Conservation (phyloP, 2,797 vertebrate genomes). For the Poeciliopsis gracilis region DNA sequence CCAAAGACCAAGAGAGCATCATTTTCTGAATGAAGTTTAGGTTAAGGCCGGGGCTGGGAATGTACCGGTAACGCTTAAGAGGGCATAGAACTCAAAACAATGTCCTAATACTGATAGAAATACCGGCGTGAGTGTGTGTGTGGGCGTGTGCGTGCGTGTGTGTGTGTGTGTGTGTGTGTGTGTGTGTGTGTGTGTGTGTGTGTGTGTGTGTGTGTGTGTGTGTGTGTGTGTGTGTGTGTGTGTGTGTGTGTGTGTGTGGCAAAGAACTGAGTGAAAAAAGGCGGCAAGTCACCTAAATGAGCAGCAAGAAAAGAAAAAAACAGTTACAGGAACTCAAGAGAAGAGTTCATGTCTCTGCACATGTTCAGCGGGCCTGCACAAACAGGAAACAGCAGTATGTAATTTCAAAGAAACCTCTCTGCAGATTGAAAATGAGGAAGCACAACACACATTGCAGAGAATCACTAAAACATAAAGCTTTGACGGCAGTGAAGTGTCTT, state of each 20-base stretch:
- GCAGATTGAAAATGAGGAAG: slow-evolving; percentile 41
- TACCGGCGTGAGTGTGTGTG: neutral
- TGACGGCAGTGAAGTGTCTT: neutral
- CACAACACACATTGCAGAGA: neutral
- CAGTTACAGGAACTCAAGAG: slow-evolving; percentile 56
- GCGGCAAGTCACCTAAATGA: slow-evolving; percentile 33
- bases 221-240: neutral
- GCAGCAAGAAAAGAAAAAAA: slow-evolving; percentile 13
- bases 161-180: neutral
- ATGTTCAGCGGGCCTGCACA: slow-evolving; percentile 25
- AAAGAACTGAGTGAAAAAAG: slow-evolving; percentile 16
- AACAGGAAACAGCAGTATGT: slow-evolving; percentile 56
- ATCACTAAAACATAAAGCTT: neutral
- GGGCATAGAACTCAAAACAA: neutral
- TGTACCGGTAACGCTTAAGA: neutral
- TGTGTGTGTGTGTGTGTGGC: neutral
- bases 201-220: too few relatives aligned
- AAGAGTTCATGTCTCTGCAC: slow-evolving; percentile 15
- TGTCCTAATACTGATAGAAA: neutral
- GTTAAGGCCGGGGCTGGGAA: neutral
- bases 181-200: neutral
- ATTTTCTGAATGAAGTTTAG: neutral
- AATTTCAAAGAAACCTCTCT: slow-evolving; percentile 34
- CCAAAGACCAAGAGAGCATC: neutral
- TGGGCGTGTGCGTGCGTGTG: too few relatives aligned